Base-by-base conservation (phyloP, 2,797 vertebrate species). In the Aviceda leuphotes region DNA sequence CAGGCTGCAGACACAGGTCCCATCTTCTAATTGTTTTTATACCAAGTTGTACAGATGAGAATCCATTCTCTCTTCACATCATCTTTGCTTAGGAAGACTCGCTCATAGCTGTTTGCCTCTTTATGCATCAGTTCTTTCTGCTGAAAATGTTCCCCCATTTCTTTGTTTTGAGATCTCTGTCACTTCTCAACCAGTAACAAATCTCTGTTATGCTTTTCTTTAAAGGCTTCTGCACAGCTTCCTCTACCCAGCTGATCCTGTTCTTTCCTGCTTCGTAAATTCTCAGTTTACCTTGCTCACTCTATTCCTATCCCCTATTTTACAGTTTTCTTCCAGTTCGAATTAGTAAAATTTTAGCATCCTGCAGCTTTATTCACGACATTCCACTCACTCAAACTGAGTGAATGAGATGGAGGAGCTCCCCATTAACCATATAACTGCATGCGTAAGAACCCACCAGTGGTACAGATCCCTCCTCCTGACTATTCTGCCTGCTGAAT, bases 121-220 rank as follows among this genome's bases (percentile, higher is more conserved):
- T 80, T 46, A 65, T 3, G 26, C 5, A 63, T 11, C 25, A 44
- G 26, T 52, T 58, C 37, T 44, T 71, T 49, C n/a, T 0, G 0
- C 33, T 68, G 35, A 41, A 83, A 79, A 61, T 14, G 35, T 12
- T 73, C 55, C 46, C 0, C 0, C 25, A 50, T 70, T 76, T 76
- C 31, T 70, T 77, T 26, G 22, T 71, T 65, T 49, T 43, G 63
- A 78, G 39, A 77, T 22, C 12, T 73, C 44, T 50, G 35, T 7
- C 28, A 55, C 16, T 70, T 19, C 46, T 17, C 39, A 73, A 72
- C 4, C 35, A 50, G 19, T 2, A 58, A 35, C 19, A 83, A 73
- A 62, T 6, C 6, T 46, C 33, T 33, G 31, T 18, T 19, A 58
- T 1, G 8, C 15, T 59, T 24, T 25, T 49, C 30, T 68, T 70